These are phyloP conservation scores for Psettodes erumei DNA, from an alignment of 2,113 vertebrate genomes.

Conservation along the genomic window DNA sequence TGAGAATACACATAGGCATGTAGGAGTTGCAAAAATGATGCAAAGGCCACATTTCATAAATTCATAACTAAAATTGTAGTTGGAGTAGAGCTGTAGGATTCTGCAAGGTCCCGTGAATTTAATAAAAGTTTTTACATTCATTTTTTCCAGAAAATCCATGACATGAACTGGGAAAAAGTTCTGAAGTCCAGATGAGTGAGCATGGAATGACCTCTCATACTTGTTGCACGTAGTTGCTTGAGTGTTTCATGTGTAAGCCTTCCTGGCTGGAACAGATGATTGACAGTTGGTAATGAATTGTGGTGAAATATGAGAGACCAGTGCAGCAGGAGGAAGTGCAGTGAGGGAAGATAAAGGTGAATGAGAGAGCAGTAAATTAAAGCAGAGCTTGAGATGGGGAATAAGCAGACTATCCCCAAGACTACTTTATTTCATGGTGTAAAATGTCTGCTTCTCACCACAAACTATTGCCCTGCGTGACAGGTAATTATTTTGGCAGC, in stretches of 20 bases:
- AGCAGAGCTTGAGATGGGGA: constrained; percentile 54
- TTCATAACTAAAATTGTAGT: not conserved
- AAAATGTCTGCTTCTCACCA: constrained; percentile 58
- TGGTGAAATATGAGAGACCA: constrained; percentile 65
- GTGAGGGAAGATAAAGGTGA: constrained; percentile 30
- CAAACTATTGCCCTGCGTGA: constrained; percentile 67
- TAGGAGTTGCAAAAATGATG: not conserved
- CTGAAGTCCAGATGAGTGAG: too few species aligned
- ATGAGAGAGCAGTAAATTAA: constrained; percentile 60
- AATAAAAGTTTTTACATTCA: not conserved
- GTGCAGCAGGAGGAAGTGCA: constrained; percentile 76
- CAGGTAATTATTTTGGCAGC: constrained; percentile 79
- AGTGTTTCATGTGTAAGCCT: constrained; percentile 39
- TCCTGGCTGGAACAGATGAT: constrained; percentile 32
- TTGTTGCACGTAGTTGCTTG: constrained; percentile 19
- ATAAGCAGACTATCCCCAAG: constrained; percentile 52
- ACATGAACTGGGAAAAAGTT: not conserved
- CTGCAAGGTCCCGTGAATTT: not conserved
- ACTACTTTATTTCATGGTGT: constrained; percentile 72
- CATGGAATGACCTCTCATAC: too few species aligned
- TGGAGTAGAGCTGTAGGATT: not conserved
- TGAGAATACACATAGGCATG: not conserved
- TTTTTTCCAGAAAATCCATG: not conserved
- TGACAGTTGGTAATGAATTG: constrained; percentile 62
- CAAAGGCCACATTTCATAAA: not conserved